Conservation (phyloP, 2,888 invertebrate species). For the Torymus auratus region DNA sequence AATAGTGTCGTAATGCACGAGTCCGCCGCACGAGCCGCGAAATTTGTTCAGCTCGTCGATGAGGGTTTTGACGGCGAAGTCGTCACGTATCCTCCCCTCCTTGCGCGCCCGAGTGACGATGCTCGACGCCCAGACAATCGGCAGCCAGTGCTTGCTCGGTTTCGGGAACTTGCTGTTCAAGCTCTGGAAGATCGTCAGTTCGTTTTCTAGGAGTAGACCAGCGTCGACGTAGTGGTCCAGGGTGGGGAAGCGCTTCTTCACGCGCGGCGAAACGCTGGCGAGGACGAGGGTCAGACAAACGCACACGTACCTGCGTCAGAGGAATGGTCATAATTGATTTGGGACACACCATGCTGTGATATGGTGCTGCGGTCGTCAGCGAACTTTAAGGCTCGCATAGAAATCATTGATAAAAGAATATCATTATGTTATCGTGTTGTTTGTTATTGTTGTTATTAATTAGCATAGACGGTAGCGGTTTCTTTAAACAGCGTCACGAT, state of each 20-base stretch:
- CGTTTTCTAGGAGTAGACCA: conserved; percentile 89
- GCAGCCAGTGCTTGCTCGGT: conserved; percentile 93
- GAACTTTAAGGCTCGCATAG: no score
- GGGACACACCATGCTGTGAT: no score
- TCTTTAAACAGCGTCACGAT: no score
- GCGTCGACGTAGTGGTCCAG: conserved; percentile 90
- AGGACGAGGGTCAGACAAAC: conserved; percentile 92
- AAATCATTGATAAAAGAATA: no score
- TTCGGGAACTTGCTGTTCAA: conserved; percentile 89
- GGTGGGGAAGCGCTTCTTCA: conserved; percentile 92
- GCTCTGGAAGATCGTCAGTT: conserved; percentile 86
- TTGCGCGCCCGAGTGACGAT: conserved; percentile 93
- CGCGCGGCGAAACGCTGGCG: conserved; percentile 90
- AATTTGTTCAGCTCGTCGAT: conserved; percentile 81
- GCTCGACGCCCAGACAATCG: conserved; percentile 94
- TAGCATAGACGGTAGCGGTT: no score
- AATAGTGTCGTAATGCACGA: conserved; percentile 78
- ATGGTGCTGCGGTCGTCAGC: no score
- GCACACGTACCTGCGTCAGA: conserved; percentile 79
- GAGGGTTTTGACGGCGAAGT: conserved; percentile 94
- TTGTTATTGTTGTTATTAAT: no score
- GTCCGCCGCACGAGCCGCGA: conserved; percentile 78
- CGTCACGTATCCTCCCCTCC: conserved; percentile 92
- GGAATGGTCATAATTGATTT: no score
- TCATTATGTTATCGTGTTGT: no score